phyloP scores from a whole-genome alignment of 2,797 vertebrate species.

The Dermochelys coriacea region DNA sequence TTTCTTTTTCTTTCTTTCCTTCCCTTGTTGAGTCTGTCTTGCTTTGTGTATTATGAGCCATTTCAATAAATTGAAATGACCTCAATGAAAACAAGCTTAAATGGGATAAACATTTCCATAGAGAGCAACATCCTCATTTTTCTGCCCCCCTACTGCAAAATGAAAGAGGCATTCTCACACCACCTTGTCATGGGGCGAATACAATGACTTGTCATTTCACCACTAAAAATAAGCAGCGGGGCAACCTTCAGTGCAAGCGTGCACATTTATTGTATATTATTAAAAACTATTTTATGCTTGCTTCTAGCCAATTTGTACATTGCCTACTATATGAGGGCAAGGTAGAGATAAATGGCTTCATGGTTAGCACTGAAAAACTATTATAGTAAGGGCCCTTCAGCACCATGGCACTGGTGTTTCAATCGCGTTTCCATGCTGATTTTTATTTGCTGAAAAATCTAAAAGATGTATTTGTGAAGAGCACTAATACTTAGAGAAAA shows the following conservation, averaged over 20 bases:
- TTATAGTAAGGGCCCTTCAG: neutral
- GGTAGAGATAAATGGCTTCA: neutral
- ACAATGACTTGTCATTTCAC: neutral
- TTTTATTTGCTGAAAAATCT: neutral
- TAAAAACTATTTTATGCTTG: neutral
- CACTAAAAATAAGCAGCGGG: neutral
- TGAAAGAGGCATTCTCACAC: constrained; percentile 2
- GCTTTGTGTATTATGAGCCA: constrained; percentile 46
- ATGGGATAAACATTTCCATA: constrained; percentile 51
- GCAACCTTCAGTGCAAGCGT: neutral
- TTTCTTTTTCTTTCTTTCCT: constrained; percentile 67
- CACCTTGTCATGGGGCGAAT: neutral
- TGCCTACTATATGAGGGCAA: neutral
- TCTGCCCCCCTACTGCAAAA: constrained; percentile 18
- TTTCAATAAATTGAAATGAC: constrained; percentile 61
- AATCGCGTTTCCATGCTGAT: neutral
- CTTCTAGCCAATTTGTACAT: neutral
- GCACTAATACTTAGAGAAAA: neutral
- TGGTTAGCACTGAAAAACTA: neutral
- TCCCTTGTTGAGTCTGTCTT: constrained; percentile 41
- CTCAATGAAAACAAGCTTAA: constrained; percentile 65
- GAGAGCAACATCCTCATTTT: constrained; percentile 4
- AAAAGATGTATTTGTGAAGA: neutral
- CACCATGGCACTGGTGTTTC: neutral
- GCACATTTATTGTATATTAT: neutral